Conservation (phyloP, 2,797 vertebrate species). For the Cirrhinus mrigala region DNA sequence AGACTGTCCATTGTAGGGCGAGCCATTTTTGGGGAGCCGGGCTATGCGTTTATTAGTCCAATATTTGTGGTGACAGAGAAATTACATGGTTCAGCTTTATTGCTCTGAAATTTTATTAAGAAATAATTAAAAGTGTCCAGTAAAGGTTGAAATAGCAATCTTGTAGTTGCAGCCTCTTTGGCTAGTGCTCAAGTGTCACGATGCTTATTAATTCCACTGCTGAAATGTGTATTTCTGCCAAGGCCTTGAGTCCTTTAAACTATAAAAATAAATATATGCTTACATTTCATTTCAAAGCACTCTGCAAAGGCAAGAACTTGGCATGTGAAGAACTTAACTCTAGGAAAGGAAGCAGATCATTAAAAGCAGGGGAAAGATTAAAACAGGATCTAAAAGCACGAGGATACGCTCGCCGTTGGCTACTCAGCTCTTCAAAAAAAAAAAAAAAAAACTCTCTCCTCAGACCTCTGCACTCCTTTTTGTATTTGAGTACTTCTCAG, state of each 20-base stretch:
- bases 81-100: not conserved
- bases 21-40: not conserved
- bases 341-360: constrained; percentile 84
- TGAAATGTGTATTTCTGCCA: constrained; percentile 76
- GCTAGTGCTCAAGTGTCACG: constrained; percentile 62
- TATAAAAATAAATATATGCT: constrained; percentile 85
- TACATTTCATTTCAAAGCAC: constrained; percentile 83
- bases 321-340: constrained; percentile 79
- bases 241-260: constrained; percentile 77
- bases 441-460: constrained; percentile 69
- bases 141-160: not conserved
- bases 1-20: not conserved
- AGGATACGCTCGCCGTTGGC: constrained; percentile 78
- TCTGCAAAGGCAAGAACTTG: constrained; percentile 70
- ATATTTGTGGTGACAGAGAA: not conserved
- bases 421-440: constrained; percentile 80
- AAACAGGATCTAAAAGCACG: constrained; percentile 77
- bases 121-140: not conserved
- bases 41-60: not conserved
- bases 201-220: constrained; percentile 73
- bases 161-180: constrained; percentile 19
- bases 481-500: constrained; percentile 77
- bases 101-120: not conserved
- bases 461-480: constrained; percentile 77
- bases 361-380: constrained; percentile 79